phyloP scores from a whole-genome alignment of 2,113 vertebrate genomes.

The Hepsetus odoe region DNA sequence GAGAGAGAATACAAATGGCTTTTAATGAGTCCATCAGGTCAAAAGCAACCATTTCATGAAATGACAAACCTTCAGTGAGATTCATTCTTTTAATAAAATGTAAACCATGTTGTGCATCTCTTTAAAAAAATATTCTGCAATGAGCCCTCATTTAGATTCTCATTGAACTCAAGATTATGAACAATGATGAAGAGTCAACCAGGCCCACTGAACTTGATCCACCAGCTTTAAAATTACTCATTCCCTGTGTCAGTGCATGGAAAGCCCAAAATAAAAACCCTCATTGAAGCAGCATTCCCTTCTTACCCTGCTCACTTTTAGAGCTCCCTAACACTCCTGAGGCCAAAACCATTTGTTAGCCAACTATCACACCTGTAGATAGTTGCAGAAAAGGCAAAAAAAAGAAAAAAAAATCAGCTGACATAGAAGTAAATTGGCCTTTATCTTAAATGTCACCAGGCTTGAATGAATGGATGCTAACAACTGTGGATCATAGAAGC shows the following conservation, averaged over 20 bases:
- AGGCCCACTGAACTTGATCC: not conserved
- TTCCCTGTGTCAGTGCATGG: not conserved
- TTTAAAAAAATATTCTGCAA: not conserved
- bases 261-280: not conserved
- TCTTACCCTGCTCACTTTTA: not conserved
- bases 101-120: not conserved
- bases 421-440: slow-evolving; percentile 52
- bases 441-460: not conserved
- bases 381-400: slow-evolving; percentile 40
- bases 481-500: not conserved
- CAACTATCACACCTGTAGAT: not conserved
- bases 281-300: not conserved
- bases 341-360: not conserved
- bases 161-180: not conserved
- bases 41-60: slow-evolving; percentile 18
- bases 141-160: not conserved
- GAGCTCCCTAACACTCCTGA: not conserved
- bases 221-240: not conserved
- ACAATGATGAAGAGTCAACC: not conserved
- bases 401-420: slow-evolving; percentile 55
- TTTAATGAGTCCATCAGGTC: slow-evolving; percentile 59
- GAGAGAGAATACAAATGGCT: slow-evolving; percentile 48
- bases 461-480: not conserved
- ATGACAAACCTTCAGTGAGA: not conserved
- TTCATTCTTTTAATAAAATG: not conserved